A percentile compares a stretch with the other conserved stretches of the same genome.
phyloP scores from a whole-genome alignment of 2,797 vertebrate species.

The Emydoidea blandingii region DNA sequence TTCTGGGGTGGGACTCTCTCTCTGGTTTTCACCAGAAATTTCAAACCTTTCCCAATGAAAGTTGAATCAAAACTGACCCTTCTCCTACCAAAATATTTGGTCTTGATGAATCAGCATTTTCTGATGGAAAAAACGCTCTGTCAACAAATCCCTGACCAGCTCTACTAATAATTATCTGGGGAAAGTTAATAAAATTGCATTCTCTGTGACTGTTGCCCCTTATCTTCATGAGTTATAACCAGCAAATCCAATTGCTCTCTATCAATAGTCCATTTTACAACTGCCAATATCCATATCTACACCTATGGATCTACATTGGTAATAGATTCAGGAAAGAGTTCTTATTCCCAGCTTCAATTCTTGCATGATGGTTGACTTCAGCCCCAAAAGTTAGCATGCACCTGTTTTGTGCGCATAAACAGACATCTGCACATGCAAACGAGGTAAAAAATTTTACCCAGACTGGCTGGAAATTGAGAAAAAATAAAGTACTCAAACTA shows the following conservation, averaged over 20 bases:
- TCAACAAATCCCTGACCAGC: neutral
- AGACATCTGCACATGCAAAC: neutral
- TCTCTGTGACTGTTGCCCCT: neutral
- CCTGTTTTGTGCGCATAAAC: neutral
- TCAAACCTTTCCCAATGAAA: neutral
- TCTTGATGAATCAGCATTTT: neutral
- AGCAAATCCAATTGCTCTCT: neutral
- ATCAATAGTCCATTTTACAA: neutral
- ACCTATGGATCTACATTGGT: accelerated
- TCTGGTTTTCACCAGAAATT: neutral
- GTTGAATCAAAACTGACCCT: neutral
- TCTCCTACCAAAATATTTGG: neutral
- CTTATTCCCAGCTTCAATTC: neutral
- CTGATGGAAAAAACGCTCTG: neutral
- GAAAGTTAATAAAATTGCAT: neutral
- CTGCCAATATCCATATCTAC: neutral
- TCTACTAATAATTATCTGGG: neutral
- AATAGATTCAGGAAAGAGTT: neutral
- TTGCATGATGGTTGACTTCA: accelerated
- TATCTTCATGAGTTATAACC: neutral
- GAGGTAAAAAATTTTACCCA: neutral
- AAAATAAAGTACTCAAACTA: neutral
- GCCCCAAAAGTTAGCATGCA: neutral
- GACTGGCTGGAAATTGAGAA: neutral
- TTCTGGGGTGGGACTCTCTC: neutral